Evolutionary conservation across 1,140 invertebrate genomes (phyloP).

Genomic region (Marisa cornuarietis): DNA sequence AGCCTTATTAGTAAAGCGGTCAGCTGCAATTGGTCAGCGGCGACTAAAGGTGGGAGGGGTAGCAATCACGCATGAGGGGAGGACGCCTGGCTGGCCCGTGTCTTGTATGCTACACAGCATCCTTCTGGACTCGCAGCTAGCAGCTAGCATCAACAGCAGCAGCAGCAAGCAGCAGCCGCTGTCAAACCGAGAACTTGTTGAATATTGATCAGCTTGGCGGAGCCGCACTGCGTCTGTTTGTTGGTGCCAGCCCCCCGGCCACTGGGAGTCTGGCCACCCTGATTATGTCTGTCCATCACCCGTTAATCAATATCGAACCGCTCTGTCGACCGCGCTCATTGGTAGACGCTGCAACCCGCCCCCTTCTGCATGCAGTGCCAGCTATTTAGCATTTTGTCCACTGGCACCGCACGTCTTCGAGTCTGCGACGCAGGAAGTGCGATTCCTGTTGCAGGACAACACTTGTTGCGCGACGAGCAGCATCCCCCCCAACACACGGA

Average conservation of each 20-base stretch:
- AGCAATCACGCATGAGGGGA: no score
- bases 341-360: not conserved
- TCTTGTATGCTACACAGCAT: no score
- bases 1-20: not conserved
- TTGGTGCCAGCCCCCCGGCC: not conserved
- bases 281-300: conserved; percentile 17
- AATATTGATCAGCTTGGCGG: conserved; percentile 9
- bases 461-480: not conserved
- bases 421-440: no score
- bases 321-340: not conserved
- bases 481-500: no score
- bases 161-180: not conserved
- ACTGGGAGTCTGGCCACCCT: not conserved
- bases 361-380: not conserved
- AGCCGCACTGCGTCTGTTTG: not conserved
- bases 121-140: not conserved
- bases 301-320: not conserved
- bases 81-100: no score
- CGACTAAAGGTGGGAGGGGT: no score
- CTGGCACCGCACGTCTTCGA: no score
- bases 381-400: not conserved
- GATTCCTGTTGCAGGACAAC: not conserved
- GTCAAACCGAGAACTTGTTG: not conserved
- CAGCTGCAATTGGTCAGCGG: not conserved
- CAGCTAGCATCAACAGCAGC: not conserved